Evolutionary conservation across 2,113 vertebrate genomes (phyloP).

Genomic region (Lampris megalopsis): DNA sequence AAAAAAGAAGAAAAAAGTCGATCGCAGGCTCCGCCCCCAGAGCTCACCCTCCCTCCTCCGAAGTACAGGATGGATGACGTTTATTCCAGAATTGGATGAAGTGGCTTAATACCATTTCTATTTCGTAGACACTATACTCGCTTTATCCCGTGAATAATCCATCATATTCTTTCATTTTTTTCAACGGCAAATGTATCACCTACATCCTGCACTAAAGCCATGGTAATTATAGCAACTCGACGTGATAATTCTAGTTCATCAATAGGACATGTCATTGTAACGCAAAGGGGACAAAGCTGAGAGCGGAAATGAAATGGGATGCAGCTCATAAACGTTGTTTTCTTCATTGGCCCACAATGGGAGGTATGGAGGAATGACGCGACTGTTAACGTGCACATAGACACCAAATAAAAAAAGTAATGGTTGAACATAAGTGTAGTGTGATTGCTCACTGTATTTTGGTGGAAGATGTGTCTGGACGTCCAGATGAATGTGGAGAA

Average conservation of each 20-base stretch:
- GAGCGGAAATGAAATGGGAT: constrained; percentile 20
- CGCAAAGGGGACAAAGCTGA: fast-evolving
- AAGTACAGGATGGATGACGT: constrained; percentile 45
- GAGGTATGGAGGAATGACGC: constrained; percentile 10
- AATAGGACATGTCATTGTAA: background rate
- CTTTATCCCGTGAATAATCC: background rate
- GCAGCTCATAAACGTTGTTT: constrained; percentile 29
- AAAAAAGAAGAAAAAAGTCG: background rate
- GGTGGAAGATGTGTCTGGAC: background rate
- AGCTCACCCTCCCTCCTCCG: constrained; percentile 25
- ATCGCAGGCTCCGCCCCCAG: constrained; percentile 21
- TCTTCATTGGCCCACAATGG: constrained; percentile 11
- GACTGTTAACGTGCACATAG: constrained; percentile 41
- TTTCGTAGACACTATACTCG: background rate
- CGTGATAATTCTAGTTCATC: no score
- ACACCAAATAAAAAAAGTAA: constrained; percentile 23
- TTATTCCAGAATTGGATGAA: constrained; percentile 56
- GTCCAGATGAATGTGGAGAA: background rate
- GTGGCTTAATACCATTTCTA: constrained; percentile 41
- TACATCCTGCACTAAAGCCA: no score
- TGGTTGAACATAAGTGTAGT: background rate
- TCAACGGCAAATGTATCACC: no score
- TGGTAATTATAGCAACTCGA: no score
- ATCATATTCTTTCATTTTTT: no score
- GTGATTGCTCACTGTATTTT: background rate